These are phyloP conservation scores for Endomychus coccineus DNA, from an alignment of 2,888 invertebrate genomes.

Conservation along the genomic window DNA sequence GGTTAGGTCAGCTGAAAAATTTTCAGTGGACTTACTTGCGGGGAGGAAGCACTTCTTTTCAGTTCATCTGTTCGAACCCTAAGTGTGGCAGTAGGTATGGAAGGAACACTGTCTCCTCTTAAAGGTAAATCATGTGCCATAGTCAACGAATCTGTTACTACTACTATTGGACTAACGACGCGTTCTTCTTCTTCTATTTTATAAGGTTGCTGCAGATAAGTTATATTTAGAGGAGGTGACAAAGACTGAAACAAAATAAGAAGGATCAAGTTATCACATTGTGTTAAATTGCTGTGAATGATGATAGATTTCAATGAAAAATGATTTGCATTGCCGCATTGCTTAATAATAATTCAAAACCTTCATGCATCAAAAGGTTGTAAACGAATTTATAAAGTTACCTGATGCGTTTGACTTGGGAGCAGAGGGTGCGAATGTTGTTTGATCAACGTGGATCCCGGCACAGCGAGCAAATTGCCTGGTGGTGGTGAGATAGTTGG, in stretches of 20 bases:
- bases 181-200: conserved; percentile 32
- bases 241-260: conserved; percentile 24
- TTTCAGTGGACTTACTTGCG: conserved; percentile 51
- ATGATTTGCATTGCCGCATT: too few species aligned
- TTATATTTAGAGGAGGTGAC: conserved; percentile 31
- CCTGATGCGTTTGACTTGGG: conserved; percentile 53
- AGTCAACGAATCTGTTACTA: conserved; percentile 38
- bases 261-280: too few species aligned
- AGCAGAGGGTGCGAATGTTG: conserved; percentile 61
- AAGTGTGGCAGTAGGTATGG: conserved; percentile 31
- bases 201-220: conserved; percentile 28
- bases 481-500: conserved; percentile 48
- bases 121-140: conserved; percentile 34
- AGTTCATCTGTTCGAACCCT: conserved; percentile 54
- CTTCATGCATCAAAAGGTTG: too few species aligned
- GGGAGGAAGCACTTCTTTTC: conserved; percentile 54
- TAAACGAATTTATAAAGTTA: too few species aligned
- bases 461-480: conserved; percentile 50
- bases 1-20: too few species aligned
- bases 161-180: conserved; percentile 39
- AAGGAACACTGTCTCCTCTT: conserved; percentile 29
- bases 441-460: conserved; percentile 53
- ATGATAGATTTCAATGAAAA: too few species aligned
- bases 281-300: too few species aligned
- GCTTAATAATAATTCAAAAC: too few species aligned